Conservation (phyloP, 2,797 vertebrate genomes). For the Poecilia picta region DNA sequence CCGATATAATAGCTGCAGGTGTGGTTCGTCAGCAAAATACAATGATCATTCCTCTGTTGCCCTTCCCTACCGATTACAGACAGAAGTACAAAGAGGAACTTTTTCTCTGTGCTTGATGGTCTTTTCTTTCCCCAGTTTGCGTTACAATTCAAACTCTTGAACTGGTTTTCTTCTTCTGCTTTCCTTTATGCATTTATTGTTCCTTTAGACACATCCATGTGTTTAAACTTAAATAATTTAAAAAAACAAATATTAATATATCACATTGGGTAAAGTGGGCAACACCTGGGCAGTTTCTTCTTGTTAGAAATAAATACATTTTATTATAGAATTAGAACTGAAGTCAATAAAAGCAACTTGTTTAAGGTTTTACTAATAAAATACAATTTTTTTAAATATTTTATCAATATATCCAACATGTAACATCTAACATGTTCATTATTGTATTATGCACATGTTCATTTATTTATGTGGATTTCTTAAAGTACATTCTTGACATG, state of each 20-base stretch:
- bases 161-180: not conserved
- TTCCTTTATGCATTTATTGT: not conserved
- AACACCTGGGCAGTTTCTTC: not conserved
- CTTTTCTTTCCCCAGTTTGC: not conserved
- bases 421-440: not conserved
- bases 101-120: not conserved
- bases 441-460: not conserved
- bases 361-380: not conserved
- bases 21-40: slow-evolving; percentile 16
- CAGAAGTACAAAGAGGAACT: not conserved
- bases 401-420: not conserved
- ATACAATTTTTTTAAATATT: not conserved
- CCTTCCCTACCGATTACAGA: not conserved
- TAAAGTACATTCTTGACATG: not conserved
- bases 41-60: not conserved
- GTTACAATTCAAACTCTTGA: not conserved
- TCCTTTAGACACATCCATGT: not conserved
- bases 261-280: not conserved
- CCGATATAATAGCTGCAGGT: slow-evolving; percentile 15
- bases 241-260: not conserved
- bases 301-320: not conserved
- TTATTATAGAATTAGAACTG: not conserved
- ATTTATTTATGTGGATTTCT: too few relatives aligned
- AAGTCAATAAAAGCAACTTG: not conserved
- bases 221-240: not conserved